Evolutionary conservation across 2,113 vertebrate genomes (phyloP).

Genomic region (Xiphophorus couchianus): DNA sequence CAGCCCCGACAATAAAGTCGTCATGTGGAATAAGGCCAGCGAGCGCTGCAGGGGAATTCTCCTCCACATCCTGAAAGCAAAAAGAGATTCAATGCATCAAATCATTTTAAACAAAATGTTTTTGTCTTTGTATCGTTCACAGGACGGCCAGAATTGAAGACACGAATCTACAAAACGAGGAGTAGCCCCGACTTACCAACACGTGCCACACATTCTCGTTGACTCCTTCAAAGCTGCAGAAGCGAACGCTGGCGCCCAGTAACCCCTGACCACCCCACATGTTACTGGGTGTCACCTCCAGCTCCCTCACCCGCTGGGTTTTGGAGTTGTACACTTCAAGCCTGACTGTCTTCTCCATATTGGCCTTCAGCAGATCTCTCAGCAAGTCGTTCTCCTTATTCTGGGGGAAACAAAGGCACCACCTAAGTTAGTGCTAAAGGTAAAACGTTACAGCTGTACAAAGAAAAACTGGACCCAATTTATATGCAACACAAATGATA

Average conservation of each 20-base stretch:
- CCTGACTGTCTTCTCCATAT: constrained; percentile 92
- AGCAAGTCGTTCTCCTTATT: constrained; percentile 90
- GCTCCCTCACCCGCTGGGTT: constrained; percentile 88
- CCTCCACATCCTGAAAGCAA: constrained; percentile 84
- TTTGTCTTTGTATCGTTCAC: background rate
- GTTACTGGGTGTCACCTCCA: constrained; percentile 93
- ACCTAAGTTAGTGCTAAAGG: background rate
- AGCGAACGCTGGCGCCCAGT: constrained; percentile 92
- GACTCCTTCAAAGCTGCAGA: constrained; percentile 95
- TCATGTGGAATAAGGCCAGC: constrained; percentile 85
- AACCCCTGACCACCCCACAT: constrained; percentile 98
- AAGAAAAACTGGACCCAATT: no score
- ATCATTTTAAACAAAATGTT: background rate
- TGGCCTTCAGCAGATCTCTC: constrained; percentile 92
- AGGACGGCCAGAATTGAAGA: background rate
- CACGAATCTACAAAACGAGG: background rate
- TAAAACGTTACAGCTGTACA: background rate
- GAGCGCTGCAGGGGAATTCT: constrained; percentile 87
- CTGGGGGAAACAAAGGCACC: constrained; percentile 65
- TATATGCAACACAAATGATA: no score
- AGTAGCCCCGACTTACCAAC: constrained; percentile 83
- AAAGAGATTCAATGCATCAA: no score
- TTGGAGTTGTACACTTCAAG: constrained; percentile 92
- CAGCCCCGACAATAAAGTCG: constrained; percentile 93
- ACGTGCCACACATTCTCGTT: constrained; percentile 94